Base-by-base conservation (phyloP, 2,888 invertebrate genomes). In the Sinopyrophorus schimmeli region DNA sequence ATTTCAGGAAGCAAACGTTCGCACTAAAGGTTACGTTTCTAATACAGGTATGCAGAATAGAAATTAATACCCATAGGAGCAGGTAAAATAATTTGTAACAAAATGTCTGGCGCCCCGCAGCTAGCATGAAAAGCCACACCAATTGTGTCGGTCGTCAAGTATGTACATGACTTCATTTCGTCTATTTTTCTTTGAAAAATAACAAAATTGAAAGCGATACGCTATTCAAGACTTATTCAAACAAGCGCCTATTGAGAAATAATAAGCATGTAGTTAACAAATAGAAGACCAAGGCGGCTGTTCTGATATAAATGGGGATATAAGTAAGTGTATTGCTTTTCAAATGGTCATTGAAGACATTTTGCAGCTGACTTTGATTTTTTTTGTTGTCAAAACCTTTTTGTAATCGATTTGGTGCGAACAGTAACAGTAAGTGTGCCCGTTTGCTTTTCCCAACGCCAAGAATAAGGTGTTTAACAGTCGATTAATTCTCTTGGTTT, bases 51-150 rank as follows among this genome's bases (percentile, higher is more conserved):
- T 49, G 43, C 40, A 47, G 38, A 47, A 51, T 37, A 54, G 46
- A 49, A 53, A 51, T 54, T 52, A 48, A 53, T 57, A 55, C 46
- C 49, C 42, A n/a, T 37, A 32, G 39, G 47, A 37, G 43, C 69
- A 70, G 69, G 69, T 70, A 70, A 60, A 65, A 68, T 68, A 68
- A 70, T 69, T 69, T 69, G 68, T 67, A 63, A 66, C 62, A 30
- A 63, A 63, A 61, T 58, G 58, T 60, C 54, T 44, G 53, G 47
- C 57, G 43, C 42, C 59, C 56, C 32, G 55, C 47, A 32, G 59
- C 20, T 49, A 38, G 37, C 47, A 52, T 56, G 59, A 64, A 66
- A 64, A 65, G 62, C 51, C 39, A 54, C 55, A 57, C 57, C 53
- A 57, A 59, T 62, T 60, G 64, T 60, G 62, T 59, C 62, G 57